Conservation (phyloP, 2,888 invertebrate species). For the Sisyra nigra region DNA sequence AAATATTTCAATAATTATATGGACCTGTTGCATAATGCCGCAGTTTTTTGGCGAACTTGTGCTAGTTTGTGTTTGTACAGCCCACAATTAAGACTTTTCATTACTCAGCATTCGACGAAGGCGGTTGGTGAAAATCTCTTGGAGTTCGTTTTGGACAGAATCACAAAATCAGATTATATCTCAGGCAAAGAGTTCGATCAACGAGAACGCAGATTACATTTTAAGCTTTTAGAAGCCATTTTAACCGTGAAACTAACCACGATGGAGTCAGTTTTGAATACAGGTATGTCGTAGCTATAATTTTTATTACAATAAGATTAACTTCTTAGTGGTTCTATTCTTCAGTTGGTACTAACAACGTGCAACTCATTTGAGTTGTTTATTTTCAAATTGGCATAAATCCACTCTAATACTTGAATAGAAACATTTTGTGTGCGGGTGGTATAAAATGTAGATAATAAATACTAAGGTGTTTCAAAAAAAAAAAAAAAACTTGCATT, state of each 20-base stretch:
- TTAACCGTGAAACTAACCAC: constrained; percentile 30
- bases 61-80: constrained; percentile 36
- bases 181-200: not conserved
- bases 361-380: too few relatives aligned
- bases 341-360: too few relatives aligned
- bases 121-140: constrained; percentile 27
- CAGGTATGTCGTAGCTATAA: too few relatives aligned
- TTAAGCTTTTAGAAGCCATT: constrained; percentile 29
- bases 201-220: constrained; percentile 22
- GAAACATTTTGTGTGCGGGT: too few relatives aligned
- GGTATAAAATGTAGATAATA: too few relatives aligned
- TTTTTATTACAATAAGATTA: too few relatives aligned
- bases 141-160: constrained; percentile 23
- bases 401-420: too few relatives aligned
- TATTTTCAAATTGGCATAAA: too few relatives aligned
- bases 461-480: too few relatives aligned
- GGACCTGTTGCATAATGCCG: constrained; percentile 27
- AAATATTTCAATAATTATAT: constrained; percentile 20
- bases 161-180: constrained; percentile 16
- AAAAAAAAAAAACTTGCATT: too few relatives aligned
- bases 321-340: too few relatives aligned
- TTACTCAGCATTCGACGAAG: constrained; percentile 27
- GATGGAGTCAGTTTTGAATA: too few relatives aligned
- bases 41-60: constrained; percentile 35
- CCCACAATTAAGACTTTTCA: constrained; percentile 32